Evolutionary conservation across 2,888 invertebrate species (phyloP), one percentile per base, ranked within the genome.

Genomic region (Calephelis perditalis): DNA sequence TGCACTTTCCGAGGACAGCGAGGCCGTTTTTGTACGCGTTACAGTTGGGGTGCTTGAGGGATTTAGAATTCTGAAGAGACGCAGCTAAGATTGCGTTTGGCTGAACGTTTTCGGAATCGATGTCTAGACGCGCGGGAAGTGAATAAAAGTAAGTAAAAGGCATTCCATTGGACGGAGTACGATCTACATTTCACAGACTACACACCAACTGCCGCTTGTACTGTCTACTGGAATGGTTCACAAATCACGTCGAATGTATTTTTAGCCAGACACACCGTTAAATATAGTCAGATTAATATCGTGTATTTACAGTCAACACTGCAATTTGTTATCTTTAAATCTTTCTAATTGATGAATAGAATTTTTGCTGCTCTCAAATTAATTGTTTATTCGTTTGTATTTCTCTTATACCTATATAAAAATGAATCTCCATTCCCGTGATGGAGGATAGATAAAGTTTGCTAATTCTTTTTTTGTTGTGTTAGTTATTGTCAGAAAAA

Each of bases 1-100:
- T 90, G 90, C 89, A 89, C 90, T 89, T 87, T 83, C 80, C 75
- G 83, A 89, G 88, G 87, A 89, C 87, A 86, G 86, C 79, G 80
- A 79, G 77, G 84, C 82, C 78, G 82, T 82, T 88, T 86, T 88
- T 87, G 86, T 85, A 76, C 77, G 80, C 78, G 79, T 79, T 78
- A 75, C 74, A 76, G 73, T 75, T 73, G 68, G 71, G 65, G 67
- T 68, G 72, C 72, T 66, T 67, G 72, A 72, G 67, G 75, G 68
- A 86, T 80, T 80, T 78, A 71, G 72, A 76, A 79, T 81, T 84
- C 84, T 87, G 82, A 65, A 72, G 64, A 60, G 64, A 61, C 59
- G 72, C 62, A 67, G 44, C 68, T 82, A 84, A 82, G 86, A 80
- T 70, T 75, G 75, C 71, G 71, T 80, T 85, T 84, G 65, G 73